These are phyloP conservation scores for Polyploca ridens DNA, from an alignment of 2,888 invertebrate genomes.

Conservation along the genomic window DNA sequence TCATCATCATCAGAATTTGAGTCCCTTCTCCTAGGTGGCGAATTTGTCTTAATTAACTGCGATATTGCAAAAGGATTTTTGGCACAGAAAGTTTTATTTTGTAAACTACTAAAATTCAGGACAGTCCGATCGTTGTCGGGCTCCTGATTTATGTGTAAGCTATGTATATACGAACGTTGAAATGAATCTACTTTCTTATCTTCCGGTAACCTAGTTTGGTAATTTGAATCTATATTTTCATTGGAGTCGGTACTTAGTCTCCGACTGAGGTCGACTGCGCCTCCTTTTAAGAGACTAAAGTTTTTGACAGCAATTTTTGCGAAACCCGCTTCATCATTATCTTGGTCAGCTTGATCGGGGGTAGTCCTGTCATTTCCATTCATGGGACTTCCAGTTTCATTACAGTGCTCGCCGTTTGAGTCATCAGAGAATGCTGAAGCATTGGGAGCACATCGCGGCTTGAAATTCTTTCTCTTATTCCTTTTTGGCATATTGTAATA, in stretches of 20 bases:
- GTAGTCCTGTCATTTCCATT: constrained; percentile 74
- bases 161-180: constrained; percentile 80
- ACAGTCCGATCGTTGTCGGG: constrained; percentile 71
- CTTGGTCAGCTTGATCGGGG: constrained; percentile 63
- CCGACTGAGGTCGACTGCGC: constrained; percentile 79
- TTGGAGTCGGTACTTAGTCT: constrained; percentile 81
- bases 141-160: constrained; percentile 72
- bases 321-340: constrained; percentile 58
- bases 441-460: constrained; percentile 89
- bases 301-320: constrained; percentile 81
- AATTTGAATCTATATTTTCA: constrained; percentile 80
- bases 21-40: constrained; percentile 81
- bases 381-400: constrained; percentile 61
- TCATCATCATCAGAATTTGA: constrained; percentile 77
- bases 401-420: constrained; percentile 70
- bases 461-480: constrained; percentile 92
- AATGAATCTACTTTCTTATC: constrained; percentile 77
- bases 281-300: constrained; percentile 77
- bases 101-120: constrained; percentile 78
- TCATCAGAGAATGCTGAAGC: constrained; percentile 79
- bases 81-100: constrained; percentile 82
- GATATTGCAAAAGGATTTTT: constrained; percentile 84
- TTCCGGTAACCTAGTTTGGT: constrained; percentile 74
- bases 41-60: constrained; percentile 82
- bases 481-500: constrained; percentile 85